These are phyloP conservation scores for Castor canadensis DNA, from an alignment of 2,113 vertebrate genomes.

Conservation along the genomic window DNA sequence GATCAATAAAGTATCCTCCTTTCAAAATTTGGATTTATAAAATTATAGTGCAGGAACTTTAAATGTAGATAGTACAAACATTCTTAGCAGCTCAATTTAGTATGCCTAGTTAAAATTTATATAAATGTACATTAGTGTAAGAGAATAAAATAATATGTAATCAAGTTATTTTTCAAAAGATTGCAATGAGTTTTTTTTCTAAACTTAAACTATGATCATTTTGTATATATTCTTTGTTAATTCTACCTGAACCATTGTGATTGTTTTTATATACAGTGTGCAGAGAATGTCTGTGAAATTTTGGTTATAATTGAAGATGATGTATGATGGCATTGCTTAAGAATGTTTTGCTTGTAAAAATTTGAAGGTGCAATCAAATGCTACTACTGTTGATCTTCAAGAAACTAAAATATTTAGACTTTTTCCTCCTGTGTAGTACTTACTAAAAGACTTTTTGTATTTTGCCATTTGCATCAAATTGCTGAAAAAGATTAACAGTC, in stretches of 20 bases:
- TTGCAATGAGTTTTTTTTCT: slow-evolving; percentile 85
- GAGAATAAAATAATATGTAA: slow-evolving; percentile 87
- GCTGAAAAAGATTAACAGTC: slow-evolving; percentile 80
- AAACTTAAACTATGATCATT: slow-evolving; percentile 85
- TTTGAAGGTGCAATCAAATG: slow-evolving; percentile 87
- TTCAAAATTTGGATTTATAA: slow-evolving; percentile 79
- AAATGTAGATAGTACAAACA: slow-evolving; percentile 82
- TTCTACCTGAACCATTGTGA: slow-evolving; percentile 87
- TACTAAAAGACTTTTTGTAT: slow-evolving; percentile 82
- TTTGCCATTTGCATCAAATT: slow-evolving; percentile 85
- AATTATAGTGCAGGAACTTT: slow-evolving; percentile 82
- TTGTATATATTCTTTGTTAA: slow-evolving; percentile 89
- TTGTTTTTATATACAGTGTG: slow-evolving; percentile 92
- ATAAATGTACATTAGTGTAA: slow-evolving; percentile 92
- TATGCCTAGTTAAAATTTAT: slow-evolving; percentile 84
- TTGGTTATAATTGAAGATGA: slow-evolving; percentile 89
- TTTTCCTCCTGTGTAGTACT: slow-evolving; percentile 72
- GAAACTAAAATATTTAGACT: slow-evolving; percentile 81
- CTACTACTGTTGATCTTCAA: slow-evolving; percentile 83
- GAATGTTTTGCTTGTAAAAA: slow-evolving; percentile 88
- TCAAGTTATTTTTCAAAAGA: slow-evolving; percentile 88
- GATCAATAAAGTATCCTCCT: slow-evolving; percentile 71
- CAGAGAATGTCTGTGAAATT: slow-evolving; percentile 88
- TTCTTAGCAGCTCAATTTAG: slow-evolving; percentile 79
- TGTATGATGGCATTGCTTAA: slow-evolving; percentile 87